Conservation (phyloP, 2,797 vertebrate species). For the Sternotherus odoratus region DNA sequence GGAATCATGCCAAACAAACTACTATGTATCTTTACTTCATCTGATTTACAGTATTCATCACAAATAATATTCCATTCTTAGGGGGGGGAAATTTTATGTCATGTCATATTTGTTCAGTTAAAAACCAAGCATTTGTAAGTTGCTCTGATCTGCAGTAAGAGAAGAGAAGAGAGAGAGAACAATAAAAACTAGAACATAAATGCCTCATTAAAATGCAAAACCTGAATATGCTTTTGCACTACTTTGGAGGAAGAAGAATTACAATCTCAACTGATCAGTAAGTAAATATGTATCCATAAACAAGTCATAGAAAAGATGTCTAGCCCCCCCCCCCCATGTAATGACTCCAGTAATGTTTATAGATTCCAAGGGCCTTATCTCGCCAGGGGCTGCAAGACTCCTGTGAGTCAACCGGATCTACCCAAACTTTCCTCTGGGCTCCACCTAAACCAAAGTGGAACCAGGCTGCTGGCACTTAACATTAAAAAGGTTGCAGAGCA, state of each 20-base stretch:
- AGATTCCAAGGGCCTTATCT: neutral
- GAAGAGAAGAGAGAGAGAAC: neutral
- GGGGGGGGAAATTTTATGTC: too few species aligned
- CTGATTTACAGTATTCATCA: slow-evolving; percentile 38
- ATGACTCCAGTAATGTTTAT: neutral
- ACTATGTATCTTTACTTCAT: neutral
- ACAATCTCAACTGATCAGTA: neutral
- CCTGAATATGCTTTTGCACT: fast-evolving
- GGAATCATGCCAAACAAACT: slow-evolving; percentile 31
- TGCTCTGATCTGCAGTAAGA: neutral
- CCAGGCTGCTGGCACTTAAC: too few species aligned
- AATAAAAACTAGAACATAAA: neutral
- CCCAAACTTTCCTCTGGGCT: neutral
- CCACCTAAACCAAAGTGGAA: too few species aligned
- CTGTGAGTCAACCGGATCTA: neutral
- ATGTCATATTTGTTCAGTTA: neutral
- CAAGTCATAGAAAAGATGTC: neutral
- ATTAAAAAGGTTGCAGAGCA: too few species aligned
- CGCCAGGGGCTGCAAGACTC: neutral
- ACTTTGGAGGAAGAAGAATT: neutral
- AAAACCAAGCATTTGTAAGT: neutral
- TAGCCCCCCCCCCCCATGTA: neutral
- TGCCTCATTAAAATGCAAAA: neutral
- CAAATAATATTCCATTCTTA: slow-evolving; percentile 1
- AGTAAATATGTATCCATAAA: neutral